Conservation (phyloP, 2,113 vertebrate genomes). For the Mionectes macconnelli region DNA sequence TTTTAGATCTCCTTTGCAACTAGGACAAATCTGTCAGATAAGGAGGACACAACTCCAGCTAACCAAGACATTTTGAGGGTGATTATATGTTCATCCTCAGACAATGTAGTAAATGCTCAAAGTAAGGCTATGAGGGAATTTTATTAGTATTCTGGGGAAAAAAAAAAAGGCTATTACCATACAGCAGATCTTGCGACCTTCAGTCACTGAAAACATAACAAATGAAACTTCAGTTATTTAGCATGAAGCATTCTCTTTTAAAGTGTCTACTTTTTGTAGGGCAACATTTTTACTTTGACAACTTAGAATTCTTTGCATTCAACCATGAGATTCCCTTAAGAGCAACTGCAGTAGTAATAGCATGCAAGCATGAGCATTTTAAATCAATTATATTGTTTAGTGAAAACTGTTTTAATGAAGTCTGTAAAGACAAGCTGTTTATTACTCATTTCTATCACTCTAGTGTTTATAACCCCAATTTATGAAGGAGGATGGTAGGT, state of each 20-base stretch:
- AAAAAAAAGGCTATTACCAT: not conserved
- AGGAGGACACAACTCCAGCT: not conserved
- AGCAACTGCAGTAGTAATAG: not conserved
- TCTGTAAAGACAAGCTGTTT: not conserved
- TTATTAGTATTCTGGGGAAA: not conserved
- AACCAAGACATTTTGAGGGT: not conserved
- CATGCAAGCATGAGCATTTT: not conserved
- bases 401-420: not conserved
- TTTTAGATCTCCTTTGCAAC: not conserved
- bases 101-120: not conserved
- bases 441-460: not conserved
- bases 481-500: not conserved
- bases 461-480: not conserved
- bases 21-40: not conserved
- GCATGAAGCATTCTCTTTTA: not conserved
- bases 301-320: not conserved
- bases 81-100: not conserved
- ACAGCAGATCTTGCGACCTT: not conserved
- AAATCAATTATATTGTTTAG: not conserved
- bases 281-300: not conserved
- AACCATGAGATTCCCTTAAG: not conserved
- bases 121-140: not conserved
- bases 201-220: not conserved
- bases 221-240: not conserved
- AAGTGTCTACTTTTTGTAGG: not conserved